Conservation (phyloP, 1,140 invertebrate genomes). For the Hycleus cichorii region DNA sequence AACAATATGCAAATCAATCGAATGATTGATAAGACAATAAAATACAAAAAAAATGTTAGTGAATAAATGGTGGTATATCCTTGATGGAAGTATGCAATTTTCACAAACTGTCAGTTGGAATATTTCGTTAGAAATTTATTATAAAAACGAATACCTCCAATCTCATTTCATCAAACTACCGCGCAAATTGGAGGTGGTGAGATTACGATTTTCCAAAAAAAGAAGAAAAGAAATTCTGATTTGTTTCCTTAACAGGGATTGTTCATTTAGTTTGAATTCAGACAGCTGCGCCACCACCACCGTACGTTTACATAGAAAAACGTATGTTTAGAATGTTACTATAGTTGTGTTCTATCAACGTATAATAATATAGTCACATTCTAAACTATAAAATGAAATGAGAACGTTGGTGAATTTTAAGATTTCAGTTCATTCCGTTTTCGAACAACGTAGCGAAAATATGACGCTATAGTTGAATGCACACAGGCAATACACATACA, state of each 20-base stretch:
- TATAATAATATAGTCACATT: slow-evolving; percentile 4
- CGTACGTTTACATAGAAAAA: background rate
- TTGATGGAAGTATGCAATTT: too few relatives aligned
- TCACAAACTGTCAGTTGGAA: too few relatives aligned
- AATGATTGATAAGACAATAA: too few relatives aligned
- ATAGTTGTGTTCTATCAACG: too few relatives aligned
- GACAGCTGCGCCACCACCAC: slow-evolving; percentile 22
- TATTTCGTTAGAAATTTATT: too few relatives aligned
- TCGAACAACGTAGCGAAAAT: slow-evolving; percentile 19
- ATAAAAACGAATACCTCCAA: background rate
- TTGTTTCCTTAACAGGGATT: slow-evolving; percentile 7
- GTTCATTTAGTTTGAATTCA: slow-evolving; percentile 23
- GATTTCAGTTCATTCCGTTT: slow-evolving; percentile 15
- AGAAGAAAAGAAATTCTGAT: too few relatives aligned
- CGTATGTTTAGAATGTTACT: slow-evolving; percentile 4
- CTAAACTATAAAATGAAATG: slow-evolving; percentile 4
- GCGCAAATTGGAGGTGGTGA: slow-evolving; percentile 11
- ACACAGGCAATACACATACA: background rate
- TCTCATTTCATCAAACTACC: slow-evolving; percentile 24
- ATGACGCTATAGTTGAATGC: slow-evolving; percentile 17
- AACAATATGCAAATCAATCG: too few relatives aligned
- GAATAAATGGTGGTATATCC: too few relatives aligned
- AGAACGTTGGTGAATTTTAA: slow-evolving; percentile 4
- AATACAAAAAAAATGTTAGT: too few relatives aligned
- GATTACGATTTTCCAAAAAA: slow-evolving; percentile 4